Evolutionary conservation across 2,113 vertebrate genomes (phyloP).

Genomic region (Perca fluviatilis): DNA sequence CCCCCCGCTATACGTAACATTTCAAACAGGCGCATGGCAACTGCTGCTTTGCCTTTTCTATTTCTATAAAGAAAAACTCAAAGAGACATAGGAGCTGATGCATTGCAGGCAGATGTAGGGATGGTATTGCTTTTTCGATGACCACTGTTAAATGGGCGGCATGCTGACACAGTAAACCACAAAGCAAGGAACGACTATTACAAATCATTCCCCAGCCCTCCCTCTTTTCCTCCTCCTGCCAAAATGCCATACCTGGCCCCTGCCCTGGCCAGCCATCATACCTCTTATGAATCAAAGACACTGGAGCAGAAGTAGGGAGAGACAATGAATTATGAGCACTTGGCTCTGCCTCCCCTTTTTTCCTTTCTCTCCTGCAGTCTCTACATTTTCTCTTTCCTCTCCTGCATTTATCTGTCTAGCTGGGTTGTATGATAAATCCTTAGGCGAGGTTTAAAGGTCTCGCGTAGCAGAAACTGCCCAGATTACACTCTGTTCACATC

Average conservation of each 20-base stretch:
- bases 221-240: constrained; percentile 58
- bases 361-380: constrained; percentile 30
- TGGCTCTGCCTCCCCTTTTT: constrained; percentile 51
- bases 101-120: constrained; percentile 58
- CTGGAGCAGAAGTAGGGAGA: constrained; percentile 58
- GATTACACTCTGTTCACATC: constrained; percentile 35
- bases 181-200: constrained; percentile 46
- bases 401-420: constrained; percentile 62
- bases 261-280: constrained; percentile 60
- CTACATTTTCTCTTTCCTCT: constrained; percentile 41
- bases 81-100: constrained; percentile 53
- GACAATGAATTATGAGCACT: constrained; percentile 74
- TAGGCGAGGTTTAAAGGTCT: constrained; percentile 54
- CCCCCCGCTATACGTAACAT: too few species aligned
- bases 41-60: constrained; percentile 62
- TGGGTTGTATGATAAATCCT: constrained; percentile 68
- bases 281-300: constrained; percentile 73
- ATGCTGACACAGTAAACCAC: constrained; percentile 72
- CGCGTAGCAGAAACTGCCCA: constrained; percentile 57
- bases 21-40: constrained; percentile 59
- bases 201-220: constrained; percentile 65
- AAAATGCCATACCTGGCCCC: constrained; percentile 61
- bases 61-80: constrained; percentile 50
- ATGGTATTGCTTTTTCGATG: constrained; percentile 68
- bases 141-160: constrained; percentile 62